Evolutionary conservation across 1,140 invertebrate genomes (phyloP), one percentile per base, ranked within the genome.

Genomic region (Phenacoccus solenopsis): DNA sequence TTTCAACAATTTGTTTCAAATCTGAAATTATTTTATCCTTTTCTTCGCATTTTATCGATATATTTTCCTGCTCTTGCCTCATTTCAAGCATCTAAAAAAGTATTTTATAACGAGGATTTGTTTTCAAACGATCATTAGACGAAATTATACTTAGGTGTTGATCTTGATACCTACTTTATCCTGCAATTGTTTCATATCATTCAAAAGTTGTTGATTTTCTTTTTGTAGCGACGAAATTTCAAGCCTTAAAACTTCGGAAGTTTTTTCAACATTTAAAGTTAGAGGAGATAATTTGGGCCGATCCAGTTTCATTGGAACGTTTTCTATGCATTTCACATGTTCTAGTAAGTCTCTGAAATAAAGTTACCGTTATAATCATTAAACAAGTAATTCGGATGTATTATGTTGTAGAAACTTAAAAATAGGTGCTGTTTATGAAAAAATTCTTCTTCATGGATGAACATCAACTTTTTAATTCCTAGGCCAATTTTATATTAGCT

Each of bases 81-180:
- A 59, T n/a, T 61, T 69, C 49, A 4, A 64, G 16, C 3, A 64
- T 64, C 59, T 64, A n/a, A 59, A 59, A 59, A 32, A 32, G 30
- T 32, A 32, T 32, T 32, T 32, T 32, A 32, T 32, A n/a, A n/a
- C n/a, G n/a, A n/a, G n/a, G n/a, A n/a, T n/a, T n/a, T n/a, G n/a
- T n/a, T n/a, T n/a, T n/a, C n/a, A n/a, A n/a, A n/a, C n/a, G n/a
- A n/a, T n/a, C n/a, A n/a, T n/a, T n/a, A n/a, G 5, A 32, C 30
- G 13, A 32, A 32, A 32, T 32, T 32, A 32, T 32, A 32, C 30
- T 32, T 32, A 32, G 30, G n/a, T n/a, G n/a, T n/a, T n/a, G n/a
- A n/a, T n/a, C n/a, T n/a, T n/a, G 5, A 49, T 9, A 16, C 25
- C 3, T 16, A 64, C 59, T 20, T 64, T 64, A 5, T 64, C 59